Evolutionary conservation across 2,888 invertebrate species (phyloP).

Genomic region (Xestia xanthographa): DNA sequence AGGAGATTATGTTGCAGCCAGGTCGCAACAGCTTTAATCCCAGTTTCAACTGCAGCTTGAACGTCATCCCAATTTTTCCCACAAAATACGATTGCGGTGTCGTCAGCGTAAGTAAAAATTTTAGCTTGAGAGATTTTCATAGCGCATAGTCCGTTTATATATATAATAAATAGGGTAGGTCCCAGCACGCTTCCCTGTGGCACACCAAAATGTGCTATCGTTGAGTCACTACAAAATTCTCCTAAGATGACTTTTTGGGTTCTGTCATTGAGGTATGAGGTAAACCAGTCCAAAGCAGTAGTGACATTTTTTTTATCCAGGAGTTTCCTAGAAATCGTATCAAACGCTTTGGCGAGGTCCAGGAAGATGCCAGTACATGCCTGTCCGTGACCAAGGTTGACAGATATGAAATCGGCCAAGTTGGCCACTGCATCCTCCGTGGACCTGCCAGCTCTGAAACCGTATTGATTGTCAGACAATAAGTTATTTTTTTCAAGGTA

Average conservation of each 20-base stretch:
- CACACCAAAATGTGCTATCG: background rate
- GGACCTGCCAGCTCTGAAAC: background rate
- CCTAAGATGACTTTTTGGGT: background rate
- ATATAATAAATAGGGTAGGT: background rate
- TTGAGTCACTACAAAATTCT: background rate
- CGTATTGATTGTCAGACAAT: background rate
- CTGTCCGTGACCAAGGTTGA: background rate
- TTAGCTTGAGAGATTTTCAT: constrained; percentile 1
- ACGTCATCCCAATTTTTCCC: background rate
- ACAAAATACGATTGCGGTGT: background rate
- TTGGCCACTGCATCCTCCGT: background rate
- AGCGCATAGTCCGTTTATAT: background rate
- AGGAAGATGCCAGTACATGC: constrained; percentile 5
- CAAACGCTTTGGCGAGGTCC: background rate
- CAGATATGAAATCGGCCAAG: background rate
- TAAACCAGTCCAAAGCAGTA: constrained; percentile 3
- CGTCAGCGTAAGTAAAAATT: background rate
- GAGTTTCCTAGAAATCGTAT: background rate
- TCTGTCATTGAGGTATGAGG: background rate
- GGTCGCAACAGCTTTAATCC: too few species aligned
- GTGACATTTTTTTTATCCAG: background rate
- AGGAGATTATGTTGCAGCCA: too few species aligned
- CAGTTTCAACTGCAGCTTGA: background rate
- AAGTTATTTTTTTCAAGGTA: too few species aligned
- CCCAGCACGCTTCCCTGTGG: background rate